Conservation (phyloP, 1,140 invertebrate genomes). For the Pinna nobilis region DNA sequence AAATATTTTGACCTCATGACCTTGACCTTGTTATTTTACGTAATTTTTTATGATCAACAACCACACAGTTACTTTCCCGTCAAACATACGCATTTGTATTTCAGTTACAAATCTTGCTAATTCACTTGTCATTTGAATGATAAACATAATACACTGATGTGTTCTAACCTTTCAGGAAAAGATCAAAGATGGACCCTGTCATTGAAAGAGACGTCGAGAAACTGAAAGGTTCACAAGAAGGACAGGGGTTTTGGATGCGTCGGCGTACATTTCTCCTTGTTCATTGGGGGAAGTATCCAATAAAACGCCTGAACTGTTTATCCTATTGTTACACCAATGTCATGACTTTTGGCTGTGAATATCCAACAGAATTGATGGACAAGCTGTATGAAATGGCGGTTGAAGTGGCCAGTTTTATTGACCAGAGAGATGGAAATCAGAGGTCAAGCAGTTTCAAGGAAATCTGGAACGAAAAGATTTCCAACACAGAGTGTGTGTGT, state of each 20-base stretch:
- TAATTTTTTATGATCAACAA: too few species aligned
- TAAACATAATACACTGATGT: too few species aligned
- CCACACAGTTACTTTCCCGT: too few species aligned
- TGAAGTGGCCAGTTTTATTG: not conserved
- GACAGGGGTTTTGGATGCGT: constrained; percentile 5
- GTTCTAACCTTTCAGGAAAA: too few species aligned
- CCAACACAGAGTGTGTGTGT: not conserved
- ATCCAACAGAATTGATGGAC: not conserved
- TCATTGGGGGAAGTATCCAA: constrained; percentile 12
- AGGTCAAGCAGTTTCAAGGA: not conserved
- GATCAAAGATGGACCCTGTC: too few species aligned
- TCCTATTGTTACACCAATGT: constrained; percentile 18
- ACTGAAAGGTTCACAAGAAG: constrained; percentile 8
- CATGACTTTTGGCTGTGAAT: not conserved
- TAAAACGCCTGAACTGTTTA: not conserved
- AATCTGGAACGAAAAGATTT: constrained; percentile 1
- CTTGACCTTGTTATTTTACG: too few species aligned
- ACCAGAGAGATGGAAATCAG: not conserved
- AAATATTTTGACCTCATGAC: too few species aligned
- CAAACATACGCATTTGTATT: too few species aligned
- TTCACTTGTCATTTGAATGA: too few species aligned
- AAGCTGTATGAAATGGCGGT: not conserved
- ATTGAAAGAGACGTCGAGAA: not conserved
- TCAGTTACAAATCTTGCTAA: too few species aligned
- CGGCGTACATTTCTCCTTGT: not conserved